Conservation (phyloP, 2,113 vertebrate genomes). For the Neotoma lepida region DNA sequence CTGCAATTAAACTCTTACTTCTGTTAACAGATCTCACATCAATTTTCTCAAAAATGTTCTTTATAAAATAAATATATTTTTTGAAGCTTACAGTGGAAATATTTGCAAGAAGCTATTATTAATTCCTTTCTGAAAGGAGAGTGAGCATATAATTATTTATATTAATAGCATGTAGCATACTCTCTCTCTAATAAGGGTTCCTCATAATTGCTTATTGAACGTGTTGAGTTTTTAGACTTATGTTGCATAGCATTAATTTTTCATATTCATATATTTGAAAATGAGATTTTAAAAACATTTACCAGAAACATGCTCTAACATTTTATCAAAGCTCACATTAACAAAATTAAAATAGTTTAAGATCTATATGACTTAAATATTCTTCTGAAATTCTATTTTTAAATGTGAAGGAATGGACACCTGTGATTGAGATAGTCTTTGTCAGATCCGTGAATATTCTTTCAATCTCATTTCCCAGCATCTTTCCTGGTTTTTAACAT, state of each 20-base stretch:
- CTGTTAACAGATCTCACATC: not conserved
- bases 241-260: not conserved
- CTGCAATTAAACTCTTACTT: not conserved
- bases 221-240: slow-evolving; percentile 36
- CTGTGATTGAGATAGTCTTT: not conserved
- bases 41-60: slow-evolving; percentile 38
- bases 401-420: not conserved
- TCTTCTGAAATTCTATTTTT: slow-evolving; percentile 19
- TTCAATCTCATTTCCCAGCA: slow-evolving; percentile 27
- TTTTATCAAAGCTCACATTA: slow-evolving; percentile 40
- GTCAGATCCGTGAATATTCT: not conserved
- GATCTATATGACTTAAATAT: slow-evolving; percentile 22
- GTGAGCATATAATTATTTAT: slow-evolving; percentile 26
- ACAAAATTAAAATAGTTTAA: slow-evolving; percentile 30
- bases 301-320: not conserved
- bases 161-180: slow-evolving; percentile 34
- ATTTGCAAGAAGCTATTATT: slow-evolving; percentile 16
- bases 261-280: not conserved
- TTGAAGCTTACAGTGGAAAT: not conserved
- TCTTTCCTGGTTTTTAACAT: slow-evolving; percentile 44
- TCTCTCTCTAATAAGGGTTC: not conserved
- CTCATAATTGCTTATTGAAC: slow-evolving; percentile 51
- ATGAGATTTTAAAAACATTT: slow-evolving; percentile 55
- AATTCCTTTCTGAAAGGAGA: slow-evolving; percentile 27
- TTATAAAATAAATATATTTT: slow-evolving; percentile 49